Conservation (phyloP, 1,140 invertebrate genomes). For the Conus ventricosus region DNA sequence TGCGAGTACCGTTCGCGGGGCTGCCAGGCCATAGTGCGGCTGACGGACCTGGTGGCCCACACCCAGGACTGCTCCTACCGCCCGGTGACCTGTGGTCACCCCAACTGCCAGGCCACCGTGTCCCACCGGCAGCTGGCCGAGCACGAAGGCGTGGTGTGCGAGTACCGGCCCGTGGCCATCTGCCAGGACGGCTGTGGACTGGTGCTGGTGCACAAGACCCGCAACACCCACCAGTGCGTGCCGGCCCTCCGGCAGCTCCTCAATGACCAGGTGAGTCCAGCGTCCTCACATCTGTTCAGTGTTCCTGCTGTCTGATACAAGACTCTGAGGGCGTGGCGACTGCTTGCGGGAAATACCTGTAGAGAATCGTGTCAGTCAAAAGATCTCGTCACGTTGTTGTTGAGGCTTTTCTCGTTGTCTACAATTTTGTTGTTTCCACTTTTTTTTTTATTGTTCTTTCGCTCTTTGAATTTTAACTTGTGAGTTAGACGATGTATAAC, state of each 20-base stretch:
- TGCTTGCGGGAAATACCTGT: not conserved
- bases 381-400: too few species aligned
- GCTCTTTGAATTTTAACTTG: too few species aligned
- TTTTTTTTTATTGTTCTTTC: too few species aligned
- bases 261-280: conserved; percentile 13
- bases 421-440: too few species aligned
- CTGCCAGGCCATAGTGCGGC: conserved; percentile 47
- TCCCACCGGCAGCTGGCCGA: conserved; percentile 37
- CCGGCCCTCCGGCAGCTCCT: conserved; percentile 49
- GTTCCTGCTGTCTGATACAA: not conserved
- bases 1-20: conserved; percentile 54
- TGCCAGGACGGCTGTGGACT: conserved; percentile 59
- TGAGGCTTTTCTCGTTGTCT: too few species aligned
- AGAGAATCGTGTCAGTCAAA: not conserved
- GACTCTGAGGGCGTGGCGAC: not conserved
- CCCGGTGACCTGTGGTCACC: conserved; percentile 51
- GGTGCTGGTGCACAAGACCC: conserved; percentile 42
- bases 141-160: conserved; percentile 51
- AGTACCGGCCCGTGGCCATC: conserved; percentile 49
- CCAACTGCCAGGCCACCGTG: conserved; percentile 46
- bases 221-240: conserved; percentile 53
- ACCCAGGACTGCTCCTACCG: conserved; percentile 48
- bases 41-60: conserved; percentile 52
- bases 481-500: too few species aligned
- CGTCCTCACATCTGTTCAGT: not conserved